phyloP scores from a whole-genome alignment of 1,140 invertebrate species.

The Trinorchestia longiramus region DNA sequence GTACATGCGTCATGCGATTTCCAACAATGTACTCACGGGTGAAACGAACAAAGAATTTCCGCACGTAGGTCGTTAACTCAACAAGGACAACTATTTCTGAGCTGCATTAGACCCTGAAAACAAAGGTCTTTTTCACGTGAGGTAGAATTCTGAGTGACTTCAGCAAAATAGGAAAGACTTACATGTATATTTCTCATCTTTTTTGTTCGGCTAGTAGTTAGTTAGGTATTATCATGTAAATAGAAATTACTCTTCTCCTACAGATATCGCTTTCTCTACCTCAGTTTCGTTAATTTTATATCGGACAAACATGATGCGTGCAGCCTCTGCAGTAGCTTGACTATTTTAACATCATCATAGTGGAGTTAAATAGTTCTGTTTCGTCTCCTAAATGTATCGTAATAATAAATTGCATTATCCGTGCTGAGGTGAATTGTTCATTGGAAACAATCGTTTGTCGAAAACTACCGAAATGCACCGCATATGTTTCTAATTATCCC shows the following conservation, averaged over 20 bases:
- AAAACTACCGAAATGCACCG: no score
- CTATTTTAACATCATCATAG: no score
- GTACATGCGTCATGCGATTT: not conserved
- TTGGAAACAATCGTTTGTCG: no score
- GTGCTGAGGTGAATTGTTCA: no score
- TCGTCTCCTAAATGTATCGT: no score
- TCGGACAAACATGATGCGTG: not conserved
- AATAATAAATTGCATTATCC: no score
- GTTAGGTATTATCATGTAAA: not conserved
- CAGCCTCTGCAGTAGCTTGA: no score
- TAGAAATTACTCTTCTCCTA: not conserved
- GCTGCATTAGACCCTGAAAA: not conserved
- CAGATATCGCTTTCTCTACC: not conserved
- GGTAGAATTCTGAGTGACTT: not conserved
- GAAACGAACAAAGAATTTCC: not conserved
- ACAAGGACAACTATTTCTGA: not conserved
- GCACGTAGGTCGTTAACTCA: not conserved
- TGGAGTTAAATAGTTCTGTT: no score
- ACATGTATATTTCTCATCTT: not conserved
- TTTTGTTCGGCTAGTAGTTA: not conserved
- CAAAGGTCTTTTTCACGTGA: not conserved
- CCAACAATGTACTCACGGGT: not conserved
- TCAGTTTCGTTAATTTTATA: not conserved
- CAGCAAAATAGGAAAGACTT: not conserved
- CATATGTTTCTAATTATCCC: no score